Percentiles rank a stretch among this genome's conserved stretches.
phyloP scores from a whole-genome alignment of 2,888 invertebrate genomes.

The Crepidodera aurea region DNA sequence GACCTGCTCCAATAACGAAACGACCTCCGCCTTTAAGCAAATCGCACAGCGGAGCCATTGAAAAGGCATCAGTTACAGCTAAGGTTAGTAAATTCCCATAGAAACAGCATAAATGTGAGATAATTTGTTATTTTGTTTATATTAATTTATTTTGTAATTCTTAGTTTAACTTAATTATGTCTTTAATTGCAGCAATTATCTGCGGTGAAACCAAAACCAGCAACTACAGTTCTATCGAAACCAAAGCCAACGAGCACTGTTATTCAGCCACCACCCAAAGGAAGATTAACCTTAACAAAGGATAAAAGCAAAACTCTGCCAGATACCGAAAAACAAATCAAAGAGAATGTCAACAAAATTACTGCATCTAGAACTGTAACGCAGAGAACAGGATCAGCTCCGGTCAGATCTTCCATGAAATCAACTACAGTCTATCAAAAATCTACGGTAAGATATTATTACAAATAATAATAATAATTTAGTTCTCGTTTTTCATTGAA shows the following conservation, averaged over 20 bases:
- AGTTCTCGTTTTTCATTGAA: too few relatives aligned
- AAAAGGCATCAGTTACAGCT: neutral
- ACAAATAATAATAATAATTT: neutral
- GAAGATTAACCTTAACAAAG: slow-evolving; percentile 48
- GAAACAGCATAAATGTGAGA: too few relatives aligned
- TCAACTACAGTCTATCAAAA: slow-evolving; percentile 52
- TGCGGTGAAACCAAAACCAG: slow-evolving; percentile 29
- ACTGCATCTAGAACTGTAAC: slow-evolving; percentile 51
- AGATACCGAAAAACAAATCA: slow-evolving; percentile 67
- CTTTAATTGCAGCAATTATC: neutral
- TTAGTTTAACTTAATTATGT: too few relatives aligned
- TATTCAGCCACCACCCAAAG: slow-evolving; percentile 45
- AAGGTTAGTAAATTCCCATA: too few relatives aligned
- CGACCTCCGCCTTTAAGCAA: neutral
- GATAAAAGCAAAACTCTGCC: slow-evolving; percentile 48
- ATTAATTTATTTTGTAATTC: too few relatives aligned
- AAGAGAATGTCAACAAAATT: slow-evolving; percentile 76
- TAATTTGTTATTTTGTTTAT: too few relatives aligned
- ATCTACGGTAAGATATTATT: slow-evolving; percentile 47
- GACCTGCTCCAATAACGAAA: neutral
- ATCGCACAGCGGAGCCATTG: neutral
- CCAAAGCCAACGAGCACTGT: slow-evolving; percentile 39
- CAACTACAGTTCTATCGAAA: slow-evolving; percentile 33
- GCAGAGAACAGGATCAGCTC: slow-evolving; percentile 42
- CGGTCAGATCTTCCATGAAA: neutral